These are phyloP conservation scores for Vicugna pacos DNA, from an alignment of 2,113 vertebrate species.

Conservation along the genomic window DNA sequence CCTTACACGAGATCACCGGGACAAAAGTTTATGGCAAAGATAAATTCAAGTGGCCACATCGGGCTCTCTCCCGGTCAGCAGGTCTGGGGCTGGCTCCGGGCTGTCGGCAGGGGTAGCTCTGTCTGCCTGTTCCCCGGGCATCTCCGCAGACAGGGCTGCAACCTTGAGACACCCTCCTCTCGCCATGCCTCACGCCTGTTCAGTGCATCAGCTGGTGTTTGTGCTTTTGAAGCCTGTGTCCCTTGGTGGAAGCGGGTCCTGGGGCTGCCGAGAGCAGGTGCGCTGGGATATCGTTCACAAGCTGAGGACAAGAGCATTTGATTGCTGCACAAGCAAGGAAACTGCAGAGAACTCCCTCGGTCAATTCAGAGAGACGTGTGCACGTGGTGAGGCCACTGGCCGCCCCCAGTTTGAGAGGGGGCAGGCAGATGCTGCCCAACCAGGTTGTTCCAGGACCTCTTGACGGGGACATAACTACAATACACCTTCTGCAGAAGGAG, in stretches of 20 bases:
- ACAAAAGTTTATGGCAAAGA: no score
- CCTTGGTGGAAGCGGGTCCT: background rate
- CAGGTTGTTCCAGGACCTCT: rapidly evolving
- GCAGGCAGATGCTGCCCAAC: no score
- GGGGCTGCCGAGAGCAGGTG: rapidly evolving
- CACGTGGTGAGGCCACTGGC: background rate
- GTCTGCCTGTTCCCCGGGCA: no score
- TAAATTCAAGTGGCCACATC: no score
- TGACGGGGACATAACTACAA: no score
- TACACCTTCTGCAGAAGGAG: background rate
- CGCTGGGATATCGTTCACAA: no score
- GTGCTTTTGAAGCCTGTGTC: background rate
- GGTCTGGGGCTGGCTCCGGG: background rate
- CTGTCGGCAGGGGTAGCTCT: background rate
- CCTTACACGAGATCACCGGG: background rate
- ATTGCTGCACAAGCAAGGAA: background rate
- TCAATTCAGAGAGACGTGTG: background rate
- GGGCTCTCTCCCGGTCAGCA: background rate
- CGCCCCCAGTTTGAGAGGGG: background rate
- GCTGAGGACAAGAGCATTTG: background rate
- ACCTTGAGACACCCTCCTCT: background rate
- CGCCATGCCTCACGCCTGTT: background rate
- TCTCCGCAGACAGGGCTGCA: background rate
- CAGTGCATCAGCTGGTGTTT: background rate
- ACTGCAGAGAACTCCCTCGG: no score